Percentiles rank a stretch among this genome's conserved stretches.
Conservation (phyloP, 2,113 vertebrate species). For the Platysternon megacephalum region DNA sequence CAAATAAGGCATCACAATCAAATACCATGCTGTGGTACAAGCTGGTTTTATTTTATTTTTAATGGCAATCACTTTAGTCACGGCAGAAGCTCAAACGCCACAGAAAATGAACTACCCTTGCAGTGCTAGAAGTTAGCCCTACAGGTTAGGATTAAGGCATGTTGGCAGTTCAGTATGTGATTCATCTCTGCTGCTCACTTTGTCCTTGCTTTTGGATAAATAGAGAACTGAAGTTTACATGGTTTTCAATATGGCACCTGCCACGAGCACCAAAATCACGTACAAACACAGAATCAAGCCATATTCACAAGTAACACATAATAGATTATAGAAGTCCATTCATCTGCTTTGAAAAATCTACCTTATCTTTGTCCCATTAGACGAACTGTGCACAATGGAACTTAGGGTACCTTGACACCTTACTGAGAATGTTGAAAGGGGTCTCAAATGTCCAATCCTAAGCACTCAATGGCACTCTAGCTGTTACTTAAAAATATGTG, state of each 20-base stretch:
- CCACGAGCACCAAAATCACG: accelerated
- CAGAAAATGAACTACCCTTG: neutral
- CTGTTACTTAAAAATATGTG: neutral
- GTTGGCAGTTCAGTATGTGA: neutral
- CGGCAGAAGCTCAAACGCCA: neutral
- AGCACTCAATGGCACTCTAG: neutral
- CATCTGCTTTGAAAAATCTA: neutral
- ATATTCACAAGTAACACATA: neutral
- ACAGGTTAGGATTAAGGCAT: neutral
- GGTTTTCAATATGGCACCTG: neutral
- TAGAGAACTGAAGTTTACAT: neutral
- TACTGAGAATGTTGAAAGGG: accelerated
- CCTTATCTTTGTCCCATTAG: neutral
- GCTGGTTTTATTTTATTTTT: neutral
- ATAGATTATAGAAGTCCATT: neutral
- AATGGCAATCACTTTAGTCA: neutral
- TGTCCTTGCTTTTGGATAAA: neutral
- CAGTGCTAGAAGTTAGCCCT: neutral
- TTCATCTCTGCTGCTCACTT: neutral
- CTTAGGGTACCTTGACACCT: neutral
- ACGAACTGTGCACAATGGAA: neutral
- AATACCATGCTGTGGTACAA: neutral
- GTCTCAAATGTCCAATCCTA: neutral
- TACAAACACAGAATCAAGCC: neutral
- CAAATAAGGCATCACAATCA: neutral